Percentiles rank a stretch among this genome's conserved stretches.
Conservation (phyloP, 92 coral and sea anemone species). For the Parazoanthus swiftii region DNA sequence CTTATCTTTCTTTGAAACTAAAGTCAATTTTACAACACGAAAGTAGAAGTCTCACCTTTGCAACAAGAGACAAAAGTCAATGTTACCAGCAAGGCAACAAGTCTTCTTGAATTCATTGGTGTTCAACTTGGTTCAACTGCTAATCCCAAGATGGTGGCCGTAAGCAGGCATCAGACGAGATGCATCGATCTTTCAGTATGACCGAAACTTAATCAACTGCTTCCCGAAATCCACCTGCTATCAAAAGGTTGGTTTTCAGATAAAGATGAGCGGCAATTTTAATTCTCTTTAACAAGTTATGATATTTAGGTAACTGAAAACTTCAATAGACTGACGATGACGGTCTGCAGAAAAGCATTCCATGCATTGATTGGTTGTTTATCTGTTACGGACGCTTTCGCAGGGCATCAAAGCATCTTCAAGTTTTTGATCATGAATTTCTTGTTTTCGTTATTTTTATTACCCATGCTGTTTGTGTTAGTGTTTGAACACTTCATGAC, state of each 20-base stretch:
- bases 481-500: background rate
- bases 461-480: background rate
- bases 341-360: background rate
- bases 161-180: background rate
- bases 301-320: no score
- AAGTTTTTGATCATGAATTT: background rate
- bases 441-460: background rate
- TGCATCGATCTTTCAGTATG: background rate
- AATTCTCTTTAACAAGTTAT: background rate
- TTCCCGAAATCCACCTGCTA: background rate
- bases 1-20: background rate
- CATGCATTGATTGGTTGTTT: background rate
- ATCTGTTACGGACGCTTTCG: background rate
- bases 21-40: background rate
- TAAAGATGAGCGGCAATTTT: background rate
- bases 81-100: background rate
- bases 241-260: background rate
- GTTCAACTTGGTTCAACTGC: background rate
- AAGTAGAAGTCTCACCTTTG: constrained; percentile 3
- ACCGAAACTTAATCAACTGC: background rate
- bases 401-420: background rate
- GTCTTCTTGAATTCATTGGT: constrained; percentile 11
- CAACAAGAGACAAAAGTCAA: background rate
- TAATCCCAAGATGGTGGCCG: background rate
- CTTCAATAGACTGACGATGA: background rate